These are phyloP conservation scores for Varanus salvator DNA, from an alignment of 2,113 vertebrate genomes.

Conservation along the genomic window DNA sequence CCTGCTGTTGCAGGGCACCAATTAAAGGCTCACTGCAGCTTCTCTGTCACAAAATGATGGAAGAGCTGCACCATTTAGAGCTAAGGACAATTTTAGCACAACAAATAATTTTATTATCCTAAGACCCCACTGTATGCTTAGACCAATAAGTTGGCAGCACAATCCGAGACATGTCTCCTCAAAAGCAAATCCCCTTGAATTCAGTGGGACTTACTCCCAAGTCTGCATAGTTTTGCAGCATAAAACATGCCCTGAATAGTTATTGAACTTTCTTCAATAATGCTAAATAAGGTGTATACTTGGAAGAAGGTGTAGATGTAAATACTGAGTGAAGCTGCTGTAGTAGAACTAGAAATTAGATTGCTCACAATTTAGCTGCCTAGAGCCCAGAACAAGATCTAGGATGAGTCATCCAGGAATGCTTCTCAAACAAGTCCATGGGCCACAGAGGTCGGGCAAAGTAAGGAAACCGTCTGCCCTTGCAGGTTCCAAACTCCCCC, in stretches of 20 bases:
- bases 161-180: background rate
- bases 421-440: background rate
- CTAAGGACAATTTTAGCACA: background rate
- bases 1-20: too few relatives aligned
- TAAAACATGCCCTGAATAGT: background rate
- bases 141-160: background rate
- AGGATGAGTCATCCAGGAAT: background rate
- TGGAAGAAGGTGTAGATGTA: conserved; percentile 44
- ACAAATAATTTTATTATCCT: background rate
- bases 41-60: background rate
- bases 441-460: accelerated
- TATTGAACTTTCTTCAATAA: background rate
- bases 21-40: too few relatives aligned
- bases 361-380: background rate
- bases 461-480: background rate
- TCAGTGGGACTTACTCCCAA: background rate
- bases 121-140: background rate
- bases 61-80: background rate
- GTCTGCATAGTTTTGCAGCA: background rate
- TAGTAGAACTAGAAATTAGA: background rate
- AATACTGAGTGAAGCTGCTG: background rate
- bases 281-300: conserved; percentile 8
- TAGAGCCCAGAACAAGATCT: background rate
- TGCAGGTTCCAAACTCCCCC: background rate
- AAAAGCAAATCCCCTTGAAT: background rate